Evolutionary conservation across 2,888 invertebrate genomes (phyloP), one percentile per base, ranked within the genome.

Genomic region (Mechanitis mazaeus): DNA sequence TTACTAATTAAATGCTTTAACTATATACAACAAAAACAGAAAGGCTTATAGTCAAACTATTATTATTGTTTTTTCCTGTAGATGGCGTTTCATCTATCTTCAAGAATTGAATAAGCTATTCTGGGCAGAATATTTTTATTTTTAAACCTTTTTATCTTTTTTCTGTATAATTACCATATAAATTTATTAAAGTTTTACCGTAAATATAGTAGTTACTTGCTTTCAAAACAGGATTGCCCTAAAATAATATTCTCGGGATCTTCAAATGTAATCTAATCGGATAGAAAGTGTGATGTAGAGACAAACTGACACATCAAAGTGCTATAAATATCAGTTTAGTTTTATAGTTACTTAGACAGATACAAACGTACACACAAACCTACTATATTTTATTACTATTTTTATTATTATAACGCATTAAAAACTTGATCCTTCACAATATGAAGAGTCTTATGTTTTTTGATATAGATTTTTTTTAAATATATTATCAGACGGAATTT

Each of bases 1-100:
- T 42, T 7, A 28, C 20, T 12, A 53, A 11, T 45, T 11, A 33
- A 56, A 20, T 56, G 28, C 12, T 20, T 1, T 42, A 47, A 12
- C 38, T 20, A 42, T 2, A n/a, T 31, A 3, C 33, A 12, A 31
- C 45, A 12, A 3, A 42, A 45, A 45, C 56, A 53, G 53, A 56
- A 28, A 63, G 46, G 56, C 55, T 58, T 56, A 55, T 28, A 46
- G 9, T 20, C n/a, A 57, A 42, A 28, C 33, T 3, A 42, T 20
- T 55, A 33, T 53, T 54, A 28, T 42, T 2, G 3, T 35, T 55
- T 33, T 28, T 20, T n/a, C 5, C 9, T 9, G 58, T 45, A 62
- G 62, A 58, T 62, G 62, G 55, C 58, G 55, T 47, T 45, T 11
- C 28, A 20, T 55, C 12, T 31, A 31, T 9, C 31, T 7, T 9